These are phyloP conservation scores for Procapra przewalskii DNA, from an alignment of 2,113 vertebrate genomes.

Conservation along the genomic window DNA sequence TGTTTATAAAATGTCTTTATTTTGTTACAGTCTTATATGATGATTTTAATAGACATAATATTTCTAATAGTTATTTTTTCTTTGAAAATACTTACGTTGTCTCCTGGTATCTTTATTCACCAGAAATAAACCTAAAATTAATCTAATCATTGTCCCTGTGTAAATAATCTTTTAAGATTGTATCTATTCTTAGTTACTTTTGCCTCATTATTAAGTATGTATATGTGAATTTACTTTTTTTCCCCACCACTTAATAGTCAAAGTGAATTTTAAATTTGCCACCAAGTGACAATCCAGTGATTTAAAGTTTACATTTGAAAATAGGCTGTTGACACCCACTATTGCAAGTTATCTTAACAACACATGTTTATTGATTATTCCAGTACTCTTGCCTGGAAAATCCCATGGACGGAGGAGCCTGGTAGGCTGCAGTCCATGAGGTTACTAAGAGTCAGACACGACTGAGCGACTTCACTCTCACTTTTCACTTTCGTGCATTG, in stretches of 20 bases:
- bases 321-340: neutral
- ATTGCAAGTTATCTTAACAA: neutral
- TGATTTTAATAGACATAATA: neutral
- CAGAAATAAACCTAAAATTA: neutral
- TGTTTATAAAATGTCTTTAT: neutral
- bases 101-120: neutral
- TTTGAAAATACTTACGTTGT: neutral
- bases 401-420: too few relatives aligned
- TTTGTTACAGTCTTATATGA: neutral
- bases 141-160: neutral
- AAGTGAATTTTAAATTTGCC: neutral
- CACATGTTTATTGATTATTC: neutral
- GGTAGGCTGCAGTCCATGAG: too few relatives aligned
- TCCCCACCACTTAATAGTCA: neutral
- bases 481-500: too few relatives aligned
- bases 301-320: neutral
- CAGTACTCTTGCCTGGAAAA: too few relatives aligned
- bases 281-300: neutral
- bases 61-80: neutral
- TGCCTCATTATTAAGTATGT: neutral
- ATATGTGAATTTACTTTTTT: neutral
- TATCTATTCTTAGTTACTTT: neutral
- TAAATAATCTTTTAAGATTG: neutral
- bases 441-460: too few relatives aligned
- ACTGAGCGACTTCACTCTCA: too few relatives aligned